Percentiles rank a stretch among this genome's conserved stretches.
Conservation (phyloP, 2,888 invertebrate genomes). For the Parnassius mnemosyne region DNA sequence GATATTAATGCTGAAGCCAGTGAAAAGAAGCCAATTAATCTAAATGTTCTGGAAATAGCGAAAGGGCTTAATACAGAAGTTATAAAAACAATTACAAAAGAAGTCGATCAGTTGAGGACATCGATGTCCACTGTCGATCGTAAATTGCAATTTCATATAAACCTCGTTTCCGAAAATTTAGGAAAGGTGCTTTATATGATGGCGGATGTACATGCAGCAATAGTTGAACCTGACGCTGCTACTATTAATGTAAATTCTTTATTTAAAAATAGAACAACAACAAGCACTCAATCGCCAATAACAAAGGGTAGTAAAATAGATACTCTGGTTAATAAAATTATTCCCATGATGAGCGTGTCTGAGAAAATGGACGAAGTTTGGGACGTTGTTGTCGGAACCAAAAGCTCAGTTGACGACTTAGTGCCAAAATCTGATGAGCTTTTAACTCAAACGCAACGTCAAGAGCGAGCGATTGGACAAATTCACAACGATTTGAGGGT, state of each 20-base stretch:
- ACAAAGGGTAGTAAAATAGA: constrained; percentile 88
- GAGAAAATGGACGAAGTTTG: constrained; percentile 96
- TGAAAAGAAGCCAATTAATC: constrained; percentile 91
- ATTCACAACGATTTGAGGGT: constrained; percentile 90
- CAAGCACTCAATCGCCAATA: constrained; percentile 81
- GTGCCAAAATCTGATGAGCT: constrained; percentile 93
- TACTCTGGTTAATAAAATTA: constrained; percentile 89
- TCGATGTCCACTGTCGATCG: constrained; percentile 89
- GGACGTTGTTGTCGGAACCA: constrained; percentile 94
- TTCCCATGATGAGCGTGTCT: constrained; percentile 91
- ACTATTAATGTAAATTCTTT: constrained; percentile 74
- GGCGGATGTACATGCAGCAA: constrained; percentile 90
- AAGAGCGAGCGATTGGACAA: constrained; percentile 92
- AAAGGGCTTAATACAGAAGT: constrained; percentile 91
- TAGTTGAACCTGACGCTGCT: constrained; percentile 86
- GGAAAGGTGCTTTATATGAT: constrained; percentile 89
- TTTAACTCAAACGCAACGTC: constrained; percentile 91
- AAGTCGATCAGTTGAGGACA: constrained; percentile 88
- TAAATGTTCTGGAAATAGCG: constrained; percentile 90
- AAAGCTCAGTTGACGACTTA: constrained; percentile 91
- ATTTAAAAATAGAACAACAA: constrained; percentile 78
- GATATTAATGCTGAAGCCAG: constrained; percentile 93
- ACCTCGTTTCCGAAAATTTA: constrained; percentile 89
- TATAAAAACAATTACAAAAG: constrained; percentile 89
- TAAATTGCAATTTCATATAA: constrained; percentile 91